Evolutionary conservation across 2,888 invertebrate species (phyloP), one percentile per base, ranked within the genome.

Genomic region (Romanomermis culicivorax): DNA sequence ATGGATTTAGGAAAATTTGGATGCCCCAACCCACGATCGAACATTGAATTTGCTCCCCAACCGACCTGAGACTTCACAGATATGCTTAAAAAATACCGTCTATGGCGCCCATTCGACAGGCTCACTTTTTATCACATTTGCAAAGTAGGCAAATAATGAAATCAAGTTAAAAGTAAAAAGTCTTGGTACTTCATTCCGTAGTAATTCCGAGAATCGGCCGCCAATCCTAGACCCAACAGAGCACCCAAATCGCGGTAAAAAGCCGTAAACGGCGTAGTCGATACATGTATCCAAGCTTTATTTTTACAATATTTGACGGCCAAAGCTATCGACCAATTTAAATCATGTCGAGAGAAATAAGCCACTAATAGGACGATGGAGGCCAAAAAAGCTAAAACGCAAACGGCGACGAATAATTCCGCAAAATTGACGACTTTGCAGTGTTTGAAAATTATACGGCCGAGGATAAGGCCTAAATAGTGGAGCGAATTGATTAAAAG

Each of bases 201-300:
- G 36, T 17, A 17, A 36, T 17, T 7, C 36, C 36, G 36, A 11
- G 23, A n/a, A n/a, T 45, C 45, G 17, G 30, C 48, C 3, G 50
- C 51, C 20, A 51, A 26, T 14, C 55, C 55, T 23, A 55, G 24
- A 3, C 55, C 55, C 17, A 55, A 7, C 7, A 49, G 20, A 20
- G 55, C 51, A 3, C 55, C 55, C 2, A 42, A 3, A 23, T 55
- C 51, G 2, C 55, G 2, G 23, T 51, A 51, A 42, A 55, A 49
- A 17, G 36, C 42, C 20, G 29, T 17, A 7, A 51, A 25, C 26
- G 55, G 55, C 14, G 43, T 55, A 17, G 55, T 42, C 14, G 27
- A 24, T 2, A 51, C 2, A 20, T 51, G 48, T 20, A 55, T 42
- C 51, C 50, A 55, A 2, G 2, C 29, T 2, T 24, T 24, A n/a